Conservation (phyloP, 2,113 vertebrate genomes). For the Hymenochirus boettgeri region DNA sequence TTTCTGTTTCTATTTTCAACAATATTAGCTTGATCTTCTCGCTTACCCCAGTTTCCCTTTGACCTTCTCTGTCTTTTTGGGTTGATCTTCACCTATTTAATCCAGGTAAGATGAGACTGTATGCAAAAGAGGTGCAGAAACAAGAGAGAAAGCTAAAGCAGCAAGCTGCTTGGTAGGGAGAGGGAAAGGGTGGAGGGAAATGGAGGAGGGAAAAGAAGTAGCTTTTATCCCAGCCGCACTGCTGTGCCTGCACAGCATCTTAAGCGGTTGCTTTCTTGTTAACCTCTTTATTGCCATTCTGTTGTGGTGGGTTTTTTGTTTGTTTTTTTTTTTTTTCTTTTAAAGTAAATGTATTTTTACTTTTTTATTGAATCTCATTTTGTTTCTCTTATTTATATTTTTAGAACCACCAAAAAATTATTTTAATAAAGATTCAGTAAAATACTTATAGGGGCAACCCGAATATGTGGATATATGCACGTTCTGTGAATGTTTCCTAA, state of each 20-base stretch:
- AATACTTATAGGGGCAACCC: no score
- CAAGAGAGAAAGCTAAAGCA: constrained; percentile 21
- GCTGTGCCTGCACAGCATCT: constrained; percentile 22
- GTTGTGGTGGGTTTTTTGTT: no score
- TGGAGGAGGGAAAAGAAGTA: constrained; percentile 30
- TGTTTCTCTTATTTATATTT: no score
- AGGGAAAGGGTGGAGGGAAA: constrained; percentile 19
- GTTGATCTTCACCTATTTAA: constrained; percentile 24
- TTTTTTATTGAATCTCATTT: no score
- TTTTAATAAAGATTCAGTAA: no score
- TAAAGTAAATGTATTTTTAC: no score
- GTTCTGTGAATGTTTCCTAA: no score
- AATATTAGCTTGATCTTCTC: not conserved
- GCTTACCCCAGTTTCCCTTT: constrained; percentile 11
- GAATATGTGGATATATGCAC: no score
- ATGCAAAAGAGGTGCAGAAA: constrained; percentile 18
- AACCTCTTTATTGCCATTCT: constrained; percentile 10
- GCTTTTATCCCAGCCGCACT: constrained; percentile 32
- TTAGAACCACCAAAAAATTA: no score
- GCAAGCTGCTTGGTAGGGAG: constrained; percentile 13
- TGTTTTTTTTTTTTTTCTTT: no score
- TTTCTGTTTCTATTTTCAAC: not conserved
- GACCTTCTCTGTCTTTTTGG: constrained; percentile 11
- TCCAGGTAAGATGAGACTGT: constrained; percentile 18
- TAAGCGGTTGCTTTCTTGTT: constrained; percentile 22